Base-by-base conservation (phyloP, 2,113 vertebrate genomes). In the pig (Sus scrofa) region DNA sequence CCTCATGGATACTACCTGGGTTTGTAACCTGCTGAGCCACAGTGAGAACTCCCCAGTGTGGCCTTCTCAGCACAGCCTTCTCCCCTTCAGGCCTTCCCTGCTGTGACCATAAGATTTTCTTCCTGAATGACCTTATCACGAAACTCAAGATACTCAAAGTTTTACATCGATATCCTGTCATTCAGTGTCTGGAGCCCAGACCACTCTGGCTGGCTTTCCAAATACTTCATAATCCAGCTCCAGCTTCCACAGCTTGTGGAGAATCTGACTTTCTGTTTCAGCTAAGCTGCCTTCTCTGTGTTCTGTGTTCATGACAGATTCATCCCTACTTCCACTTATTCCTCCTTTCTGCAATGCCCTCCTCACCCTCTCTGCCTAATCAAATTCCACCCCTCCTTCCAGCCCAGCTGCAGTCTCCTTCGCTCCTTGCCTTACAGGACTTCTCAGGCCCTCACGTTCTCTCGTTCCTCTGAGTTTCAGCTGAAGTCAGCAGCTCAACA, bases 351-450 rank as follows among this genome's bases (percentile, higher is more conserved):
- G 34, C 11, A 73, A 19, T 54, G 14, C 8, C 50, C 6, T 44
- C 27, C 62, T 85, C 19, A 67, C 14, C 34, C 32, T 67, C 11
- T 62, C 30, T 68, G 32, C 19, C 67, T 78, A 91, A 70, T 32
- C 68, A 94, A 65, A 83, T 73, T 83, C 83, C 56, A 54, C 37
- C 39, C 50, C n/a, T 92, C 50, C 32, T 89, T 86, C 39, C 83
- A 20, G 70, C 9, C 24, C 63, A 77, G 44, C 44, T 68, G 37
- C 20, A 86, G 8, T n/a, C n/a, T 54, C 65, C 22, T 50, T 67
- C 32, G 89, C 52, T 89, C 54, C 58, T 54, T 73, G 54, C 12
- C 62, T 86, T 50, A 86, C 20, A 54, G 5, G 50, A 60, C 54
- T 85, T 63, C 85, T 62, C 74, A 30, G 52, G 56, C 16, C 39